phyloP scores from a whole-genome alignment of 2,113 vertebrate genomes.

The Calonectris borealis region DNA sequence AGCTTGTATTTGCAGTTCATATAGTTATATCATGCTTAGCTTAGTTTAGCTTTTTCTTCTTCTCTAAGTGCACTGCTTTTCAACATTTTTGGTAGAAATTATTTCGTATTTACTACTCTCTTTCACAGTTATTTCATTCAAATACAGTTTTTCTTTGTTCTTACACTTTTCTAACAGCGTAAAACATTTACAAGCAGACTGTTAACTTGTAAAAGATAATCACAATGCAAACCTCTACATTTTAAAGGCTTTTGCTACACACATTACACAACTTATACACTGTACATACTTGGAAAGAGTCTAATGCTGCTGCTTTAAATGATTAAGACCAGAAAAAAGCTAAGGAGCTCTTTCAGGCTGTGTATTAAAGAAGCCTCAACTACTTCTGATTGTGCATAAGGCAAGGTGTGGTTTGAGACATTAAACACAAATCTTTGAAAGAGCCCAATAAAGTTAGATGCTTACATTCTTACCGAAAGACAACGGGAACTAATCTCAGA shows the following conservation, averaged over 20 bases:
- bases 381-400: conserved; percentile 11
- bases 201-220: background rate
- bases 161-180: background rate
- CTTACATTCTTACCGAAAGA: background rate
- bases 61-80: background rate
- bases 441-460: background rate
- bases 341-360: background rate
- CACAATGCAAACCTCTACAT: background rate
- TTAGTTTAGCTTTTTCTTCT: background rate
- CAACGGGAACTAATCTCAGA: background rate
- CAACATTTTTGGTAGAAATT: conserved; percentile 17
- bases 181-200: conserved; percentile 19
- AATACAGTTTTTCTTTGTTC: conserved; percentile 27
- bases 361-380: background rate
- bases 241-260: conserved; percentile 30
- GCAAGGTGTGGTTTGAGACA: background rate
- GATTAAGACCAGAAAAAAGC: background rate
- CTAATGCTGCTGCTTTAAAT: conserved; percentile 31
- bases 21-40: background rate
- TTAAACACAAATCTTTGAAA: background rate
- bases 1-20: background rate
- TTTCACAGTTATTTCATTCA: conserved; percentile 43
- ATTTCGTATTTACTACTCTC: conserved; percentile 7
- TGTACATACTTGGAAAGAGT: background rate
- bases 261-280: background rate